Evolutionary conservation across 1,140 invertebrate genomes (phyloP).

Genomic region (Panagrolaimus sp.): DNA sequence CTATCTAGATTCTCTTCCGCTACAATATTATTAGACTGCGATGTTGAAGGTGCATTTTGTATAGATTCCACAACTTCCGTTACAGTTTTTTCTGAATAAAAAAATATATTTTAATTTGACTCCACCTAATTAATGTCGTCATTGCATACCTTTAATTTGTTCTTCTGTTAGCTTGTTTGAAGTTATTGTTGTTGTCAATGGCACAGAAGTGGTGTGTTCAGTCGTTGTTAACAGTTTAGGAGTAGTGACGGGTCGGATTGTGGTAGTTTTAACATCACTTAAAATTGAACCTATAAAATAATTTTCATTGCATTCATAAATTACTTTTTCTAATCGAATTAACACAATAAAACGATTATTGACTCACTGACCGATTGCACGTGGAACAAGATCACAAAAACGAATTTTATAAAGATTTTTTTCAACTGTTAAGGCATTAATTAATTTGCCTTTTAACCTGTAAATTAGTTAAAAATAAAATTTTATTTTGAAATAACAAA

Average conservation of each 20-base stretch:
- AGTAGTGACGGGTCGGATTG: constrained; percentile 14
- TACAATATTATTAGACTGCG: no score
- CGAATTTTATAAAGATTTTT: constrained; percentile 36
- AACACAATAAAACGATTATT: constrained; percentile 2
- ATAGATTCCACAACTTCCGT: background rate
- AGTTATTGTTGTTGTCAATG: constrained; percentile 4
- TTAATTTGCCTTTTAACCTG: constrained; percentile 42
- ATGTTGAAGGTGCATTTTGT: no score
- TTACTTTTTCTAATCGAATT: constrained; percentile 2
- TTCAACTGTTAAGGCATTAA: constrained; percentile 36
- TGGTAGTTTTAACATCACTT: constrained; percentile 18
- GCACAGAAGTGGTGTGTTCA: constrained; percentile 5
- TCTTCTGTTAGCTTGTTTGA: background rate
- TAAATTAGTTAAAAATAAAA: constrained; percentile 15
- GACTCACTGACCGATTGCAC: constrained; percentile 31
- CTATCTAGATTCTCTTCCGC: no score
- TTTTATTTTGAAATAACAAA: background rate
- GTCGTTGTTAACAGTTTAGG: constrained; percentile 20
- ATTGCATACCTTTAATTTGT: no score
- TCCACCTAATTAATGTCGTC: background rate
- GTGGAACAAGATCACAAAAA: constrained; percentile 41
- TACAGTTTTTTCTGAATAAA: constrained; percentile 1
- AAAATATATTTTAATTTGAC: background rate
- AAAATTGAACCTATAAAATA: constrained; percentile 16
- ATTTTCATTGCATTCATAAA: background rate